Percentiles rank a stretch among this genome's conserved stretches.
Conservation (phyloP, 2,797 vertebrate species). For the Glyptemys insculpta region DNA sequence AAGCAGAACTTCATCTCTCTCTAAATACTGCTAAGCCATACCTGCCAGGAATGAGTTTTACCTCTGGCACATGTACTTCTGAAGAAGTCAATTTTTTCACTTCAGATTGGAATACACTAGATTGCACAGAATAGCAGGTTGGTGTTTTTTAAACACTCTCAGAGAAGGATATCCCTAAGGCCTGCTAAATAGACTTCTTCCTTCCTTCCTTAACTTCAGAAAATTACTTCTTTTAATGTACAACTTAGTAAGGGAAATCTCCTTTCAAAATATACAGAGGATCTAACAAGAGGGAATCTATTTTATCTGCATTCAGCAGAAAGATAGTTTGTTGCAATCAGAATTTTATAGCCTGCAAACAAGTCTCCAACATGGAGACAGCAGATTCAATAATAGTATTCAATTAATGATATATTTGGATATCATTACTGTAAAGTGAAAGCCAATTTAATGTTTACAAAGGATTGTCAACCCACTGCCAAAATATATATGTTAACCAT, state of each 20-base stretch:
- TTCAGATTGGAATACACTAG: neutral
- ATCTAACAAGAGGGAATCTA: neutral
- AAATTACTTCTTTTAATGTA: neutral
- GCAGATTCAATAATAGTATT: neutral
- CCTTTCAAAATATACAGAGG: neutral
- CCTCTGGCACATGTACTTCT: neutral
- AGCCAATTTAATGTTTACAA: neutral
- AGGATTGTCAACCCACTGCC: neutral
- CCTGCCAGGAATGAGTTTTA: neutral
- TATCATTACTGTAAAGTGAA: neutral
- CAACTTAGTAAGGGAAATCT: neutral
- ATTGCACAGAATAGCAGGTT: neutral
- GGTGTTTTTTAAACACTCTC: neutral
- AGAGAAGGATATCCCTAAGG: neutral
- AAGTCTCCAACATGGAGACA: neutral
- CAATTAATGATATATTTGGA: neutral
- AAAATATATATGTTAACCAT: neutral
- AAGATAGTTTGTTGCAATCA: neutral
- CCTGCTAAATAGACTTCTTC: neutral
- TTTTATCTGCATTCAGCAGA: neutral
- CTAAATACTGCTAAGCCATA: neutral
- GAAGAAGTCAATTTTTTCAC: neutral
- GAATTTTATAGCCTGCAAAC: neutral
- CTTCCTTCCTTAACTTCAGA: neutral
- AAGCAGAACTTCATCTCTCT: neutral